These are phyloP conservation scores for Microctonus hyperodae DNA, from an alignment of 2,888 invertebrate genomes.

Conservation along the genomic window DNA sequence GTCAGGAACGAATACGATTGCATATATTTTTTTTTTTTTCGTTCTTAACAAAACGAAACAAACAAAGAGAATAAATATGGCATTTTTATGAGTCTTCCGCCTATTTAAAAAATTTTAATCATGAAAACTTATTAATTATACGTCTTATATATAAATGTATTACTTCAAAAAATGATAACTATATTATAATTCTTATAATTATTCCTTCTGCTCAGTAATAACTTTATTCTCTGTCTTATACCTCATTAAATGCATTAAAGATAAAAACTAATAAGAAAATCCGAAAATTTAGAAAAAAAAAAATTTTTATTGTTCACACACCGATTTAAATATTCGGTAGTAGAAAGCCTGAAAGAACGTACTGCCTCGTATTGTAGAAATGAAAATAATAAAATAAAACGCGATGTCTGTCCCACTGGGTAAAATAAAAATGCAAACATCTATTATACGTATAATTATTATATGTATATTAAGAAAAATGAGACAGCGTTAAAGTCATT, in stretches of 20 bases:
- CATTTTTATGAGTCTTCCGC: slow-evolving; percentile 27
- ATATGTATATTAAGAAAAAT: not conserved
- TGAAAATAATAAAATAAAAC: not conserved
- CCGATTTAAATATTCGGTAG: slow-evolving; percentile 16
- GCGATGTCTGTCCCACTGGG: not conserved
- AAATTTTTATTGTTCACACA: not conserved
- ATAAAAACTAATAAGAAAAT: not conserved
- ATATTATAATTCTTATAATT: not conserved
- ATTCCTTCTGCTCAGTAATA: not conserved
- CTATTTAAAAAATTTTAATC: slow-evolving; percentile 10
- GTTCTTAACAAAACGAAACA: not conserved
- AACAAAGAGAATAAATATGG: slow-evolving; percentile 2
- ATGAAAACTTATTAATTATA: slow-evolving; percentile 1
- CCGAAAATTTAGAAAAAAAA: no score
- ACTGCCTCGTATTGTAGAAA: slow-evolving; percentile 29
- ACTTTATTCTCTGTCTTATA: slow-evolving; percentile 3
- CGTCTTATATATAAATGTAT: not conserved
- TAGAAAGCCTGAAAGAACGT: slow-evolving; percentile 30
- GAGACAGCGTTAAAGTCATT: not conserved
- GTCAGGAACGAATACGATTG: not conserved
- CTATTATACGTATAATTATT: not conserved
- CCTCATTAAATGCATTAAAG: slow-evolving; percentile 4
- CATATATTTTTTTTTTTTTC: not conserved
- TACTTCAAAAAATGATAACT: not conserved
- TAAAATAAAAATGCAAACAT: not conserved